Percentiles rank a stretch among this genome's conserved stretches.
Evolutionary conservation across 1,140 invertebrate species (phyloP).

Genomic region (Brachionus sp.): DNA sequence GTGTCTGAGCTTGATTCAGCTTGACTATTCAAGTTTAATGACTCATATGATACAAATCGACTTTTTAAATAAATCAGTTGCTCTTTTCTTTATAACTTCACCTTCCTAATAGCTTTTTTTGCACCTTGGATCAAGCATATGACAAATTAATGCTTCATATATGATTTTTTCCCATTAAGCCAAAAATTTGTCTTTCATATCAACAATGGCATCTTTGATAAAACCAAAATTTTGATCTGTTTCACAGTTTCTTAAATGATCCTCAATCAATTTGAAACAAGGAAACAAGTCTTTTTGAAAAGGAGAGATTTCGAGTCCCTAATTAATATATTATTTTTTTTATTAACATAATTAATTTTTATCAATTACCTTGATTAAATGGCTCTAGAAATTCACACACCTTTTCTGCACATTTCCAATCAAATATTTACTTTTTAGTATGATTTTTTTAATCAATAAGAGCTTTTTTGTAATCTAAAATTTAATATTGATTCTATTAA

Average conservation of each 20-base stretch:
- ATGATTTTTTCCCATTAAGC: background rate
- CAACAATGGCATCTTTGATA: background rate
- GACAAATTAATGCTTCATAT: slow-evolving; percentile 2
- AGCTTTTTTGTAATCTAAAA: too few species aligned
- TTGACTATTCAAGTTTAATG: background rate
- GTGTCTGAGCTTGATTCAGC: background rate
- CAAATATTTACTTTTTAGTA: too few species aligned
- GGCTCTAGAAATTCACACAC: too few species aligned
- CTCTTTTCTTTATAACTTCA: background rate
- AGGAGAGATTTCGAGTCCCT: too few species aligned
- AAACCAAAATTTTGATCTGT: background rate
- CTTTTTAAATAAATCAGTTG: background rate
- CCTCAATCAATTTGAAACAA: too few species aligned
- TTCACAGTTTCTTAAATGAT: background rate
- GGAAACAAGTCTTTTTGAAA: too few species aligned
- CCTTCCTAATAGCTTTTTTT: background rate
- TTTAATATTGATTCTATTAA: too few species aligned
- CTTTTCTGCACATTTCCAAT: too few species aligned
- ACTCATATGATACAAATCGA: background rate
- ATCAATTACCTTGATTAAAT: too few species aligned
- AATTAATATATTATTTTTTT: too few species aligned
- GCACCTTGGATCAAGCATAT: slow-evolving; percentile 10
- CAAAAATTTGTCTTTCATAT: background rate
- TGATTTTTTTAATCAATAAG: too few species aligned
- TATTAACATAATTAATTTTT: too few species aligned